Evolutionary conservation across 2,797 vertebrate genomes (phyloP).

Genomic region (Dendrocincla tyrannina): DNA sequence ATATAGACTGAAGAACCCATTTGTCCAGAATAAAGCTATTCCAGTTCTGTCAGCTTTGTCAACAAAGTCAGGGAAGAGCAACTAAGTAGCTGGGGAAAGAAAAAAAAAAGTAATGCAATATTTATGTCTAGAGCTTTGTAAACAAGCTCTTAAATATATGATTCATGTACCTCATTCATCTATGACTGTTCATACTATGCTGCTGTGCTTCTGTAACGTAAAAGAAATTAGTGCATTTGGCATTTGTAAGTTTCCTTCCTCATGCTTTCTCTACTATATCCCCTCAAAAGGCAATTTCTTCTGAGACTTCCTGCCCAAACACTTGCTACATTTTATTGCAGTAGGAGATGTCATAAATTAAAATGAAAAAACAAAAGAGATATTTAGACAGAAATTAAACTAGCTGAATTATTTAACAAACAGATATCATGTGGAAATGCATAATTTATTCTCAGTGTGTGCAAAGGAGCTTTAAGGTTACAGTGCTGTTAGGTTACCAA

Average conservation of each 20-base stretch:
- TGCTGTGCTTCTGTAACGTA: conserved; percentile 47
- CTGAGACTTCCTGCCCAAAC: background rate
- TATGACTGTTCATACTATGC: conserved; percentile 32
- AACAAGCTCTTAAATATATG: conserved; percentile 60
- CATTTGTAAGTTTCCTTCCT: conserved; percentile 21
- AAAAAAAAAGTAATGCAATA: background rate
- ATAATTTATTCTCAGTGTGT: conserved; percentile 63
- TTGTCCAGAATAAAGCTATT: background rate
- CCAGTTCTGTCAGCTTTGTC: background rate
- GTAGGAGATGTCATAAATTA: conserved; percentile 49
- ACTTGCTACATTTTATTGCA: conserved; percentile 18
- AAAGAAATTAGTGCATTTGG: conserved; percentile 61
- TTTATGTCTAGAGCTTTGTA: conserved; percentile 38
- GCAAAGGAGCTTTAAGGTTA: conserved; percentile 36
- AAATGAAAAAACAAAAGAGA: background rate
- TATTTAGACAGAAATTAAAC: conserved; percentile 67
- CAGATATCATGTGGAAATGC: conserved; percentile 43
- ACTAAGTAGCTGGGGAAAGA: background rate
- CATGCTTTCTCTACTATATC: background rate
- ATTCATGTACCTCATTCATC: conserved; percentile 55
- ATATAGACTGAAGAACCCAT: background rate
- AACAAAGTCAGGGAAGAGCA: background rate
- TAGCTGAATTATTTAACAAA: conserved; percentile 72
- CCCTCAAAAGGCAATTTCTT: background rate
- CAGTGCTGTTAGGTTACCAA: background rate